These are phyloP conservation scores for Podocnemis expansa DNA, from an alignment of 2,113 vertebrate genomes.

Conservation along the genomic window DNA sequence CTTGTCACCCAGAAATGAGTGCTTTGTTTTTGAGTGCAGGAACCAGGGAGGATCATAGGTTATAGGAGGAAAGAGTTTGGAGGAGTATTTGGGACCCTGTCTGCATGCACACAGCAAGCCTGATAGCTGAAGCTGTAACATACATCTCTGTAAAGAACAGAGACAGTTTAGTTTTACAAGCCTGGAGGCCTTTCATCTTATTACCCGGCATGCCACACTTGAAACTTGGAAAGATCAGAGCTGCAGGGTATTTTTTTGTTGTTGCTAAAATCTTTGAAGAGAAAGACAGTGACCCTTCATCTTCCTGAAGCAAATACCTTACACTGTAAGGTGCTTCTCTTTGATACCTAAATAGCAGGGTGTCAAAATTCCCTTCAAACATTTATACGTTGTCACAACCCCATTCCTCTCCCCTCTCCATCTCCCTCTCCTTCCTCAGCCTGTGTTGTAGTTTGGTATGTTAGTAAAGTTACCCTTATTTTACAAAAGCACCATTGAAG, in stretches of 20 bases:
- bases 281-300: neutral
- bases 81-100: neutral
- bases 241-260: neutral
- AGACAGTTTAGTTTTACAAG: neutral
- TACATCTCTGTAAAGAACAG: neutral
- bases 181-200: neutral
- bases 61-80: neutral
- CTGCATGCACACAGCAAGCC: too few relatives aligned
- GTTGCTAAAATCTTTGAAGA: neutral
- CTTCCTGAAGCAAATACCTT: neutral
- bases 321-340: neutral
- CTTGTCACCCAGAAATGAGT: neutral
- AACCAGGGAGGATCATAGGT: neutral
- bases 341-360: neutral
- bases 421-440: too few relatives aligned
- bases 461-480: neutral
- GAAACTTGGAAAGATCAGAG: neutral
- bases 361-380: neutral
- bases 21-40: neutral
- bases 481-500: neutral
- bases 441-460: neutral
- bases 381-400: neutral
- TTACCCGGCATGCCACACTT: neutral
- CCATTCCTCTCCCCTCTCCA: neutral
- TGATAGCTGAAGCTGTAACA: neutral